phyloP scores from a whole-genome alignment of 2,888 invertebrate species.

The Psylliodes chrysocephalus region DNA sequence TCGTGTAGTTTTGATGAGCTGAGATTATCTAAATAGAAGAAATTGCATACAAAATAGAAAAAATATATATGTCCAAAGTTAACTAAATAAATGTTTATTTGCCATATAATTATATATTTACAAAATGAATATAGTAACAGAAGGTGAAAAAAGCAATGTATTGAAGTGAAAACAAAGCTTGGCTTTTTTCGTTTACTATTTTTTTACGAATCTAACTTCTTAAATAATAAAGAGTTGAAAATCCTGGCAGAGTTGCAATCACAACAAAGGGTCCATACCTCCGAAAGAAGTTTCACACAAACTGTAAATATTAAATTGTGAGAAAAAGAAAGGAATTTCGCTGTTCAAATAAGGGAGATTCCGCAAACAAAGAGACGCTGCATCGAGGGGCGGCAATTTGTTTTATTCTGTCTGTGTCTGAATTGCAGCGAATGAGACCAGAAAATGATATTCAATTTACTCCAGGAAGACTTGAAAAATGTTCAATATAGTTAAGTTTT shows the following conservation, averaged over 20 bases:
- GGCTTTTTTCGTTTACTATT: no score
- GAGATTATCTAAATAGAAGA: no score
- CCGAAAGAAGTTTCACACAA: slow-evolving; percentile 4
- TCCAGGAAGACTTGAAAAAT: not conserved
- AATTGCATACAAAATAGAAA: no score
- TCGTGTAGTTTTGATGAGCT: no score
- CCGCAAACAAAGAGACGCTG: slow-evolving; percentile 10
- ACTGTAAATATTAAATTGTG: slow-evolving; percentile 18
- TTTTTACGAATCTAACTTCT: not conserved
- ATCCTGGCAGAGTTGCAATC: slow-evolving; percentile 7
- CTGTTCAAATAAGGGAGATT: slow-evolving; percentile 7
- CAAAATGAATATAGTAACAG: no score
- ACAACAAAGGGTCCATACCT: slow-evolving; percentile 8
- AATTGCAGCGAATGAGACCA: not conserved
- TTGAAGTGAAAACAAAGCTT: no score
- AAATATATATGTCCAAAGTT: no score
- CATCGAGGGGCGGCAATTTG: slow-evolving; percentile 13
- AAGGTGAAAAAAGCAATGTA: not conserved
- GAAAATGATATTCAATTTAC: slow-evolving; percentile 8
- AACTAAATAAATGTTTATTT: no score
- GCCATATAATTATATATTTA: no score
- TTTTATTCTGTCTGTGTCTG: not conserved
- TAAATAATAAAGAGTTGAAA: slow-evolving; percentile 2
- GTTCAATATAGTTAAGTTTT: no score
- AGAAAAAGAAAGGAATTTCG: slow-evolving; percentile 7